Percentiles rank a stretch among this genome's conserved stretches.
Conservation (phyloP, 2,888 invertebrate genomes). For the Spilosoma lubricipeda region DNA sequence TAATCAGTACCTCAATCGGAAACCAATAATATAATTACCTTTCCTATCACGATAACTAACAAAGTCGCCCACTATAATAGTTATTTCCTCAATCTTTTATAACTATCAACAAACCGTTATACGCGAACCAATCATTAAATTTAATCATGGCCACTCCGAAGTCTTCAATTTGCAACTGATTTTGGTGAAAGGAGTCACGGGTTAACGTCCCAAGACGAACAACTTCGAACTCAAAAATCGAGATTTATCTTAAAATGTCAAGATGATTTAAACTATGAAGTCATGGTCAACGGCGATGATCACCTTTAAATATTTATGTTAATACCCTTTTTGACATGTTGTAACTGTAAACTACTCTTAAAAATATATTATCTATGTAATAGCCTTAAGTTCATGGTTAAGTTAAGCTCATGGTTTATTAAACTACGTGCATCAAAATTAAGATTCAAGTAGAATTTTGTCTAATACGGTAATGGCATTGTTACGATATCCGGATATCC, state of each 20-base stretch:
- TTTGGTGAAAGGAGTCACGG: conserved; percentile 65
- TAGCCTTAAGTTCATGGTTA: conserved; percentile 10
- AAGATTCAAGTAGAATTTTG: not conserved
- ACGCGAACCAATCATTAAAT: conserved; percentile 57
- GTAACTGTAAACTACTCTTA: conserved; percentile 10
- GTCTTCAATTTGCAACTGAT: conserved; percentile 58
- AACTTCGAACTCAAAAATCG: conserved; percentile 5
- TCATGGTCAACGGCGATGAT: conserved; percentile 43
- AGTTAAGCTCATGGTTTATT: conserved; percentile 10
- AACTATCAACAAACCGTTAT: conserved; percentile 41
- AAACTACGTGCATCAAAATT: conserved; percentile 3
- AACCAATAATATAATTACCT: not conserved
- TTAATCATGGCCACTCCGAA: conserved; percentile 54
- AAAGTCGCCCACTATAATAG: conserved; percentile 22
- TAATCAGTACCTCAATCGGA: not conserved
- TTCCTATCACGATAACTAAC: conserved; percentile 6
- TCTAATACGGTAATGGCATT: not conserved
- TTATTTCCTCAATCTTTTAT: conserved; percentile 39
- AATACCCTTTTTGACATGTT: conserved; percentile 29
- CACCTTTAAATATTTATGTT: conserved; percentile 25
- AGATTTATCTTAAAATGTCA: conserved; percentile 60
- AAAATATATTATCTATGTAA: conserved; percentile 22
- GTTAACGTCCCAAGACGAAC: conserved; percentile 54
- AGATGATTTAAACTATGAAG: conserved; percentile 46
- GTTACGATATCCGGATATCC: not conserved